phyloP scores from a whole-genome alignment of 2,113 vertebrate genomes.

The Cryptoleucopteryx plumbea region DNA sequence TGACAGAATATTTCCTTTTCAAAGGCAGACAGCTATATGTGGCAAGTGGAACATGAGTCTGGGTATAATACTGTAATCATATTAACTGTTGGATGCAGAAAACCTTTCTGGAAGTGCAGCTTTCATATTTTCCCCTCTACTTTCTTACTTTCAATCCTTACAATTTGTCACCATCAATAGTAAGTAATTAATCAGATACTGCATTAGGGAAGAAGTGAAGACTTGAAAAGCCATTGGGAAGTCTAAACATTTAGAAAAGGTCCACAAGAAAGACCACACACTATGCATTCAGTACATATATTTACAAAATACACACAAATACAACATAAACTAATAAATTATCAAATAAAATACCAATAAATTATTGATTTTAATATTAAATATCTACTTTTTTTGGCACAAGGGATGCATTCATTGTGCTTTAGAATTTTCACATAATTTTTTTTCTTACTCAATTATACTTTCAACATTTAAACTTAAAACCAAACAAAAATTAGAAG shows the following conservation, averaged over 20 bases:
- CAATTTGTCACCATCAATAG: neutral
- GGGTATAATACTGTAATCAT: neutral
- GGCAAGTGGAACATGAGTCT: neutral
- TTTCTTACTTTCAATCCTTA: neutral
- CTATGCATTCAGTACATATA: rapidly evolving
- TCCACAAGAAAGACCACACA: rapidly evolving
- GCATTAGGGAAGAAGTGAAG: neutral
- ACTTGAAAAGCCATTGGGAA: neutral
- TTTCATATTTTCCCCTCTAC: neutral
- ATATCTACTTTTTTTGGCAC: neutral
- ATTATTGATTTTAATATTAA: neutral
- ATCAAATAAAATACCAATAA: neutral
- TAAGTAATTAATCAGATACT: neutral
- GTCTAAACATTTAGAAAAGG: neutral
- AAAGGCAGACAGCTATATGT: neutral
- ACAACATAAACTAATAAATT: neutral
- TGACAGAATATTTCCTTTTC: slow-evolving; percentile 3
- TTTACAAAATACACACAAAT: neutral
- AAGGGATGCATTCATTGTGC: neutral
- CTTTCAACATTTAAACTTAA: neutral
- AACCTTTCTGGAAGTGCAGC: neutral
- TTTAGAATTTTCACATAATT: neutral
- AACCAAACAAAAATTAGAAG: neutral
- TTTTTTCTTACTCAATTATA: neutral
- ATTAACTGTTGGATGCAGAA: neutral